Base-by-base conservation (phyloP, 2,797 vertebrate species). In the Clarias fuscus region DNA sequence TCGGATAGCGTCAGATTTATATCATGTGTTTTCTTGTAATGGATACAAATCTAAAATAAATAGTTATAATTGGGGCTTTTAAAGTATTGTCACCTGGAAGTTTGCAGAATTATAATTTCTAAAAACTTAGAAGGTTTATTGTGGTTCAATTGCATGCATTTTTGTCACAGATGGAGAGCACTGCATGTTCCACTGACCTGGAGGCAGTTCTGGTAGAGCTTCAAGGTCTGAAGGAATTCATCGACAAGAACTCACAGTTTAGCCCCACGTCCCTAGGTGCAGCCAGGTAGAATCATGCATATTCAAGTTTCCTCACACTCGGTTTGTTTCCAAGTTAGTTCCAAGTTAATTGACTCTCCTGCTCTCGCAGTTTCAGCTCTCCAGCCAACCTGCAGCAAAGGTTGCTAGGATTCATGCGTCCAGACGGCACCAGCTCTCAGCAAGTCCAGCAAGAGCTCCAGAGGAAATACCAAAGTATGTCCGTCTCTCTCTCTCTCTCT, bases 371-470 rank as follows among this genome's bases (percentile, higher is more conserved):
- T 93, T 98, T 97, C 90, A 97, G 94, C 88, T 85, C 84, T 53
- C 95, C 97, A 68, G 95, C 96, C 86, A 98, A 97, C 93, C 93
- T 98, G n/a, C 98, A 97, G 15, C 98, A 99, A 89, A 95, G 97
- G 72, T 95, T 99, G 11, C 93, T 97, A 84, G 97, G 97, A 86
- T 97, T 98, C 90, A 97, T 98, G 95, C 95, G 97, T 22, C 97
- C 96, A 27, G 97, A 99, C 72, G 96, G 96, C 27, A 95, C 96
- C 91, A 97, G 93, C 91, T 96, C 97, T 84, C 98, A 99, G 89
- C 98, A 99, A 91, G 95, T 98, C 87, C 98, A 99, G 84, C 98
- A 99, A 90, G 98, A 99, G 62, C 96, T 98, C 10, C 98, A 99
- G 90, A 97, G 98, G 89, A 98, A 98, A 88, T 97, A 97, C 43